Evolutionary conservation across 2,113 vertebrate species (phyloP), one percentile per base, ranked within the genome.

Genomic region (Myotis davidii): DNA sequence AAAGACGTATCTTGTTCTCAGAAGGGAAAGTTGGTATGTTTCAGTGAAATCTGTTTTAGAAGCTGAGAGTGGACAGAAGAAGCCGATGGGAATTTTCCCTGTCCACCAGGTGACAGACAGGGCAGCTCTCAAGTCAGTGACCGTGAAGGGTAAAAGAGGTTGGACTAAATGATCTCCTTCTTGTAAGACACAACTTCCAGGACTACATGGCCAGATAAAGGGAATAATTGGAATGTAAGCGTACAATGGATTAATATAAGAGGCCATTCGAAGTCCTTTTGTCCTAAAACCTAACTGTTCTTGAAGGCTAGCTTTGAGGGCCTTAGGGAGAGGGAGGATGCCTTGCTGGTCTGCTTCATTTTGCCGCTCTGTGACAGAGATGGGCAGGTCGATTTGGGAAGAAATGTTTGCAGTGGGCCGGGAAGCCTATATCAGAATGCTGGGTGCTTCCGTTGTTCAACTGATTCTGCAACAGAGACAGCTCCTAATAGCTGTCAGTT

Each of bases 1-100:
- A 61, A 85, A 88, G 59, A 69, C 45, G 39, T 48, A 45, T 18
- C 54, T 91, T 88, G 25, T 77, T 94, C 67, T 67, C 52, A 69
- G 67, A 73, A 85, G 37, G 79, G 61, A 83, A 52, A 17, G 37
- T 25, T 70, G 76, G 73, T 37, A 48, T 9, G 25, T 82, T 86
- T 93, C 27, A 76, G 27, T n/a, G 82, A 70, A 76, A 69, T 4
- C n/a, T 69, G 9, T 56, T 95, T 95, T 20, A 81, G 79, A 94
- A 37, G 56, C 34, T 84, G 85, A 69, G 64, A 45, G 39, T 11
- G 34, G 87, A 90, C 50, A 90, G 59, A 48, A 50, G 56, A 25
- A 45, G 21, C 23, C 86, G n/a, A 0, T 32, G 50, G 72, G 65
- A 25, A 39, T 29, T 56, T 54, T 39, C 59, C 29, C 72, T 17